Evolutionary conservation across 2,797 vertebrate species (phyloP), one percentile per base, ranked within the genome.

Genomic region (Bradypodion pumilum): DNA sequence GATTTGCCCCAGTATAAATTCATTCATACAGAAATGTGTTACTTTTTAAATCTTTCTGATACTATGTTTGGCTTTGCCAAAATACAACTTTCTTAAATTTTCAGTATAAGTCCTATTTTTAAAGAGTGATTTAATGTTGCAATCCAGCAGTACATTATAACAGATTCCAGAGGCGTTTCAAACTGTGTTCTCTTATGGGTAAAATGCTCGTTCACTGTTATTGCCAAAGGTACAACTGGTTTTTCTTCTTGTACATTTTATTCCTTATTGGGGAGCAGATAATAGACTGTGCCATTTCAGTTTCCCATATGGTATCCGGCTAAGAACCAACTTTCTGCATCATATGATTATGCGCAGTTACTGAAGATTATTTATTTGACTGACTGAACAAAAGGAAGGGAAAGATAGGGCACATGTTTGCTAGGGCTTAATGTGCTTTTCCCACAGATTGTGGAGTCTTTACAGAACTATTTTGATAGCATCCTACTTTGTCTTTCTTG

Each of bases 21-120:
- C 4, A 6, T 87, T 87, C 78, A 59, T 49, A 2, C 13, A 46
- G 16, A 46, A 60, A 84, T 5, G 66, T 88, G 84, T 37, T 63
- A 76, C 16, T 46, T 8, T 52, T 40, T 83, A 81, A 44, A 0
- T 66, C 5, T 74, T 86, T 80, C 46, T 72, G 1, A 68, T 42
- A 15, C 82, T 86, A 78, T 85, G 25, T 29, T 72, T 77, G 27
- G 13, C 69, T 8, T 44, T 82, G 74, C 16, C 13, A 80, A 5
- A 70, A 19, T 56, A 66, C n/a, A 49, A 25, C 40, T 65, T 32
- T 46, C 5, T 65, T 32, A 66, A 21, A 6, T 32, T 66, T 79
- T 25, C 9, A 65, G 1, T 23, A 23, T 75, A 75, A 8, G n/a
- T 65, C 52, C 7, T 21, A 35, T 56, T 80, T 52, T 37, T 0